phyloP scores from a whole-genome alignment of 2,113 vertebrate species.

The Xyrauchen texanus region DNA sequence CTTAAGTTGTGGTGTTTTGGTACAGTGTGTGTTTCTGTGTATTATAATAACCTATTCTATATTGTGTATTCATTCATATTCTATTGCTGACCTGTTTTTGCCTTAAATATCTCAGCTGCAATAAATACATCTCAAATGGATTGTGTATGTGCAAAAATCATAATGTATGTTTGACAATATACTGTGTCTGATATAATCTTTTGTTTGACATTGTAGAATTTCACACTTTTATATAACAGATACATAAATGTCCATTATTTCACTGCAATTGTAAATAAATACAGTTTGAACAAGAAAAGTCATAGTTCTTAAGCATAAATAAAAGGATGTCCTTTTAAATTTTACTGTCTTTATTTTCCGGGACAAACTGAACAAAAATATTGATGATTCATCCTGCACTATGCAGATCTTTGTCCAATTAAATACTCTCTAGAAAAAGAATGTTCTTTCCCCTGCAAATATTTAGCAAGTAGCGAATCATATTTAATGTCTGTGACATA shows the following conservation, averaged over 20 bases:
- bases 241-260: not conserved
- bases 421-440: no score
- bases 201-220: not conserved
- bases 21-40: slow-evolving; percentile 10
- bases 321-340: not conserved
- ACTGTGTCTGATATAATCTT: slow-evolving; percentile 1
- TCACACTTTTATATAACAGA: slow-evolving; percentile 4
- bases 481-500: no score
- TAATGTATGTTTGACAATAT: slow-evolving; percentile 1
- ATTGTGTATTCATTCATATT: slow-evolving; percentile 20
- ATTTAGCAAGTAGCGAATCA: no score
- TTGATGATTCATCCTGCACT: no score
- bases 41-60: slow-evolving; percentile 16
- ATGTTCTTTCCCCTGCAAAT: no score
- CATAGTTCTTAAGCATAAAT: not conserved
- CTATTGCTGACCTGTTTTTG: slow-evolving; percentile 24
- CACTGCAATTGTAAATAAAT: slow-evolving; percentile 37
- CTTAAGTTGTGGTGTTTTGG: not conserved
- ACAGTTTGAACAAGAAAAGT: not conserved
- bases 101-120: slow-evolving; percentile 30
- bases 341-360: no score
- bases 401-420: no score
- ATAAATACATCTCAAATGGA: slow-evolving; percentile 1
- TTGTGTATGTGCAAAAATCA: not conserved
- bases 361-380: no score